phyloP scores from a whole-genome alignment of 1,140 invertebrate genomes.

The Periplaneta americana region DNA sequence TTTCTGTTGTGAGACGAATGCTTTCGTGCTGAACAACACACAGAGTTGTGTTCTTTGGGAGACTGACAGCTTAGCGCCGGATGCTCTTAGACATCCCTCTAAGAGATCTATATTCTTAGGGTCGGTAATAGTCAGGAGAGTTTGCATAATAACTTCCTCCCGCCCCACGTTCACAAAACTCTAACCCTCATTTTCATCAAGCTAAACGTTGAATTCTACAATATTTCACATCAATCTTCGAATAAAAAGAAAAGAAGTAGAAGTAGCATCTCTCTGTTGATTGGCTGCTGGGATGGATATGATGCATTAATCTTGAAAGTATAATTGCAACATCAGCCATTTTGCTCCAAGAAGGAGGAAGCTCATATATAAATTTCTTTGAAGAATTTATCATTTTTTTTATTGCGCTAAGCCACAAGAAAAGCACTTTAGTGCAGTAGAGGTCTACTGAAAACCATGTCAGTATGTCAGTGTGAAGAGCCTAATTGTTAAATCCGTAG shows the following conservation, averaged over 20 bases:
- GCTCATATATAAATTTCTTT: not conserved
- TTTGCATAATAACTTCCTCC: not conserved
- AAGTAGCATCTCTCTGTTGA: not conserved
- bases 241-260: not conserved
- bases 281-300: not conserved
- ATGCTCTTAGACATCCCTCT: too few species aligned
- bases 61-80: too few species aligned
- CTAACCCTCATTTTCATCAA: not conserved
- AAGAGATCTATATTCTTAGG: not conserved
- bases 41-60: too few species aligned
- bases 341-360: not conserved
- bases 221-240: not conserved
- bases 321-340: not conserved
- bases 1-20: too few species aligned
- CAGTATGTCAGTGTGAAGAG: too few species aligned
- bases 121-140: not conserved
- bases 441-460: too few species aligned
- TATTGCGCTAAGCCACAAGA: too few species aligned
- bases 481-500: too few species aligned
- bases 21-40: too few species aligned
- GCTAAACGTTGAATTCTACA: not conserved
- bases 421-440: too few species aligned
- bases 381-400: not conserved
- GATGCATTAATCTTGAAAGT: not conserved
- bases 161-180: not conserved